phyloP scores from a whole-genome alignment of 1,140 invertebrate species.

The Drosophila insularis region DNA sequence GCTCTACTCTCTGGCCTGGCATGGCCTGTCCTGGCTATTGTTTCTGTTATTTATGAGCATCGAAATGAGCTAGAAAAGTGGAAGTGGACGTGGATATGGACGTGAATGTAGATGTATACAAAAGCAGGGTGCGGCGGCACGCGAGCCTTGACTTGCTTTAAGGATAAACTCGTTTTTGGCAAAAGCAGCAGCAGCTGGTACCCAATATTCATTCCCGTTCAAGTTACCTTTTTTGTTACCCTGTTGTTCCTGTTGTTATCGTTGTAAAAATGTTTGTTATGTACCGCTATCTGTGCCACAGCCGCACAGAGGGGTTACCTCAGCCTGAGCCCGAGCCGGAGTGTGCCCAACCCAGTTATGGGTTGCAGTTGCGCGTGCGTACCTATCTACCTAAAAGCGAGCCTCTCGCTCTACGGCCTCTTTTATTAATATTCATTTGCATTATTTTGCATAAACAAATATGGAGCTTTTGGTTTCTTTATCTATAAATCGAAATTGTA shows the following conservation, averaged over 20 bases:
- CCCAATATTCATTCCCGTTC: slow-evolving; percentile 2
- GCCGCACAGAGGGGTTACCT: slow-evolving; percentile 31
- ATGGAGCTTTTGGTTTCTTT: slow-evolving; percentile 53
- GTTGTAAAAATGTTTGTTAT: slow-evolving; percentile 24
- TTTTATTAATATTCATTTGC: slow-evolving; percentile 48
- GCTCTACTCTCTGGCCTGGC: background rate
- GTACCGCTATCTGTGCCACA: slow-evolving; percentile 36
- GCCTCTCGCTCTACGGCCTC: slow-evolving; percentile 12
- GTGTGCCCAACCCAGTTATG: slow-evolving; percentile 53
- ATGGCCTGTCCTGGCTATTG: slow-evolving; percentile 29
- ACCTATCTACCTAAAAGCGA: background rate
- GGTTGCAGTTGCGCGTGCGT: slow-evolving; percentile 58
- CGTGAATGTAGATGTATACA: background rate
- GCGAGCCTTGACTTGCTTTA: slow-evolving; percentile 41
- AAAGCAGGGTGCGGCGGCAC: slow-evolving; percentile 42
- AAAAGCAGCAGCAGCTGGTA: slow-evolving; percentile 50
- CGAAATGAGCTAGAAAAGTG: slow-evolving; percentile 54
- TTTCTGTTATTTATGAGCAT: slow-evolving; percentile 75
- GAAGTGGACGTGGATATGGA: slow-evolving; percentile 18
- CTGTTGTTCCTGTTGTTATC: background rate
- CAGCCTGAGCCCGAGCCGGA: slow-evolving; percentile 16
- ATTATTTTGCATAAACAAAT: slow-evolving; percentile 56
- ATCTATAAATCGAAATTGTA: slow-evolving; percentile 16
- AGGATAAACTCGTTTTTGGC: slow-evolving; percentile 76
- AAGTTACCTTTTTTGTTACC: background rate